Evolutionary conservation across 2,888 invertebrate genomes (phyloP), one percentile per base, ranked within the genome.

Genomic region (Nudaria mundana): DNA sequence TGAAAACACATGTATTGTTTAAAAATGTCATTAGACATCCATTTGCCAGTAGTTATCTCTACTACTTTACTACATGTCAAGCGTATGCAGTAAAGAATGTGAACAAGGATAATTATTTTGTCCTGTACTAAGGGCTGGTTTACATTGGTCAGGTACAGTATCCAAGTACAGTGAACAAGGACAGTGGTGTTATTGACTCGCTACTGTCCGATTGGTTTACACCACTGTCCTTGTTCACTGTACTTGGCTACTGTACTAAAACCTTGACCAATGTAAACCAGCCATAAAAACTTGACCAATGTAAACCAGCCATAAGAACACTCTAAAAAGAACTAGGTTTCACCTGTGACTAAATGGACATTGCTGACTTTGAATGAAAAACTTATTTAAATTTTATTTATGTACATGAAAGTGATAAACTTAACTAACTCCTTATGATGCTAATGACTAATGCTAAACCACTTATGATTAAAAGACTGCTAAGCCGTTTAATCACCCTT

Each of bases 321-420:
- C 38, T 35, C 30, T 24, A 36, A 11, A 45, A 45, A 58, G 52
- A 58, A 62, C 66, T 52, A 58, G 61, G 54, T 63, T 68, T 60
- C 58, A 60, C 64, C 49, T 59, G 48, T 57, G 55, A 53, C 55
- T 57, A 52, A 61, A 54, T 56, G 62, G 64, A 64, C 48, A 52
- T 63, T 65, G 66, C 72, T 67, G 68, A 71, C 71, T 66, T 59
- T 54, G 56, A 56, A 66, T 62, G 43, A 43, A 48, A 56, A 60
- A 56, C 56, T 60, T 60, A 56, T 56, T 56, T 51, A 44, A 48
- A 50, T 42, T 32, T 35, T 25, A 30, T 48, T 31, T 48, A 38
- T 45, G 33, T 45, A 35, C 25, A 45, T 45, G 26, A 39, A 42
- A 26, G 24, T 37, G 31, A 24, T 33, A 22, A 39, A 30, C 23